Conservation (phyloP, 2,797 vertebrate genomes). For the Amphiprion clarkii region DNA sequence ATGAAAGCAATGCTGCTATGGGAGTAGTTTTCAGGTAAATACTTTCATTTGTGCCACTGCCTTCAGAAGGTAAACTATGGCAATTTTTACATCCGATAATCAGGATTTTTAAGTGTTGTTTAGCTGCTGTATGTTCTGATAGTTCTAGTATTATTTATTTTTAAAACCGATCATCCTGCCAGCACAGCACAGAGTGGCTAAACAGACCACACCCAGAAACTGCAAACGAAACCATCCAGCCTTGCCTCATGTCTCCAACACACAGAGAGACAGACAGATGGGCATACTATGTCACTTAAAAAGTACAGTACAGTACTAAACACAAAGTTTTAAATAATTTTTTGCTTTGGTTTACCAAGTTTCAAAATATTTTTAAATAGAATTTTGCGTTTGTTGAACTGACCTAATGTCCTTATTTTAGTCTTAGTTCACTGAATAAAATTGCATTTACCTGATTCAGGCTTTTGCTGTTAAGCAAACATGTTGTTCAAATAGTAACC, state of each 20-base stretch:
- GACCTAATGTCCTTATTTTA: not conserved
- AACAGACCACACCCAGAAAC: constrained; percentile 82
- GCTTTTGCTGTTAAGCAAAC: not conserved
- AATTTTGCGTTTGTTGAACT: not conserved
- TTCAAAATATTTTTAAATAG: not conserved
- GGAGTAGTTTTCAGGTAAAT: not conserved
- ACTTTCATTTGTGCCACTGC: constrained; percentile 7
- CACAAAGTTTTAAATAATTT: too few species aligned
- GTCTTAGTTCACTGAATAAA: not conserved
- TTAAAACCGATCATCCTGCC: constrained; percentile 11
- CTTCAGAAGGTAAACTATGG: not conserved
- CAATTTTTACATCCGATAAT: not conserved
- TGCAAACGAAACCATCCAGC: constrained; percentile 60
- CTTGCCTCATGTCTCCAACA: not conserved
- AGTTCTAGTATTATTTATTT: constrained; percentile 5
- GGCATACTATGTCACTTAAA: too few species aligned
- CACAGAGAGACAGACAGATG: too few species aligned
- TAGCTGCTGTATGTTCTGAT: too few species aligned
- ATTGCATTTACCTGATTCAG: not conserved
- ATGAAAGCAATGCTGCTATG: constrained; percentile 8
- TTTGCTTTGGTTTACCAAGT: not conserved
- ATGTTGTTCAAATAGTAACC: not conserved
- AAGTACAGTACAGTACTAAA: too few species aligned
- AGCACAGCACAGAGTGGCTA: constrained; percentile 1
- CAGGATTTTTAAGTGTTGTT: not conserved